Evolutionary conservation across 2,113 vertebrate genomes (phyloP).

Genomic region (Xenopus borealis): DNA sequence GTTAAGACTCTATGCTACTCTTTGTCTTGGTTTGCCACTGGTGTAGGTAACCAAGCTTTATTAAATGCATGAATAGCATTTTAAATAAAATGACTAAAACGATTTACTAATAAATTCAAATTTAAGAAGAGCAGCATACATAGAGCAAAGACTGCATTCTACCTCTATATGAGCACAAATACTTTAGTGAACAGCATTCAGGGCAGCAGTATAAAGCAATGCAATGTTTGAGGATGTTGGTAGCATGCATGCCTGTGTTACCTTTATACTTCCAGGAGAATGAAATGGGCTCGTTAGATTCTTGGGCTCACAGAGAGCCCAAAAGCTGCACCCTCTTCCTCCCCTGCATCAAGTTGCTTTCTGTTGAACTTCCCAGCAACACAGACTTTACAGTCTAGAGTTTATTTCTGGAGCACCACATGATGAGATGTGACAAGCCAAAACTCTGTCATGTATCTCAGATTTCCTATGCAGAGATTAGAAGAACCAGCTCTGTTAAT

Average conservation of each 20-base stretch:
- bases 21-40: too few species aligned
- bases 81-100: too few species aligned
- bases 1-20: too few species aligned
- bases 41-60: too few species aligned
- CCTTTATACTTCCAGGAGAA: constrained; percentile 52
- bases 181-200: too few species aligned
- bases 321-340: constrained; percentile 43
- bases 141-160: too few species aligned
- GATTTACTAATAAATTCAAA: too few species aligned
- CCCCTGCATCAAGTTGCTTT: constrained; percentile 57
- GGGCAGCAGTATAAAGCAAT: not conserved
- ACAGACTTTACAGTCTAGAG: constrained; percentile 65
- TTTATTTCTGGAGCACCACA: constrained; percentile 79
- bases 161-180: too few species aligned
- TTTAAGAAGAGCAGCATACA: not conserved
- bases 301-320: not conserved
- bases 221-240: constrained; percentile 4
- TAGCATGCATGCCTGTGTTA: constrained; percentile 62
- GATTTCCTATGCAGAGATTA: constrained; percentile 65
- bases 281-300: not conserved
- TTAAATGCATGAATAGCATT: too few species aligned
- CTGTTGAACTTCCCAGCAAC: constrained; percentile 60
- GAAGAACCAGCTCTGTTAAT: constrained; percentile 45
- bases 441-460: constrained; percentile 69
- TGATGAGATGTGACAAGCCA: constrained; percentile 70